A percentile compares a stretch with the other conserved stretches of the same genome.
Evolutionary conservation across 1,140 invertebrate species (phyloP).

Genomic region (Ceratosolen solmsi): DNA sequence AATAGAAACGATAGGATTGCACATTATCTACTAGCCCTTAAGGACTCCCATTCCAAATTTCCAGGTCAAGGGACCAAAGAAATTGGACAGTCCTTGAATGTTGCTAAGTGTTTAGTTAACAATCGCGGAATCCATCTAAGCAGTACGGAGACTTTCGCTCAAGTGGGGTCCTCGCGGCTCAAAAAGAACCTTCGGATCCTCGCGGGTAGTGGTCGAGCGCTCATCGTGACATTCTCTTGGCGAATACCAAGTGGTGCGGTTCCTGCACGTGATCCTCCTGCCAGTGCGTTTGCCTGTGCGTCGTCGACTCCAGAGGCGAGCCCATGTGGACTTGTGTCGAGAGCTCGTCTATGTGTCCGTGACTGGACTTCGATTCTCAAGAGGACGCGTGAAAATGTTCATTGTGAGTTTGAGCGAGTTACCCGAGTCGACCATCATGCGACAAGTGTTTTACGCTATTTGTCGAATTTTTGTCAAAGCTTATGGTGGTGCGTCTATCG

Average conservation of each 20-base stretch:
- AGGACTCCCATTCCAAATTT: not conserved
- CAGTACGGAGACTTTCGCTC: not conserved
- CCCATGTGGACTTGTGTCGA: not conserved
- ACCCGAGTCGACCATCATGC: not conserved
- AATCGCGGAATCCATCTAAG: not conserved
- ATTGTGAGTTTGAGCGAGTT: constrained; percentile 2
- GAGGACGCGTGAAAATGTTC: not conserved
- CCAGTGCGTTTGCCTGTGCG: not conserved
- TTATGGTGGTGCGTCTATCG: no score
- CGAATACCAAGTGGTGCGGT: constrained; percentile 64
- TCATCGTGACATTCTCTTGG: constrained; percentile 64
- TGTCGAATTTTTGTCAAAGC: no score
- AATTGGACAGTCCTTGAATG: not conserved
- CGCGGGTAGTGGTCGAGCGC: constrained; percentile 24
- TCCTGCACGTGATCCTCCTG: constrained; percentile 49
- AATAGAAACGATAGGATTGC: no score
- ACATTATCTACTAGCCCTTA: no score
- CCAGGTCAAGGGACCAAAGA: not conserved
- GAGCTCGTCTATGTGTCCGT: not conserved
- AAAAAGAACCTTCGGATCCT: constrained; percentile 34
- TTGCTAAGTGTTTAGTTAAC: no score
- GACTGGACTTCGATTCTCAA: not conserved
- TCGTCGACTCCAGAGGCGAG: constrained; percentile 6
- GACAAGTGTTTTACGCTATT: not conserved
- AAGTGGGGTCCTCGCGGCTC: not conserved